Evolutionary conservation across 1,140 invertebrate species (phyloP).

Genomic region (Acromyrmex charruanus): DNA sequence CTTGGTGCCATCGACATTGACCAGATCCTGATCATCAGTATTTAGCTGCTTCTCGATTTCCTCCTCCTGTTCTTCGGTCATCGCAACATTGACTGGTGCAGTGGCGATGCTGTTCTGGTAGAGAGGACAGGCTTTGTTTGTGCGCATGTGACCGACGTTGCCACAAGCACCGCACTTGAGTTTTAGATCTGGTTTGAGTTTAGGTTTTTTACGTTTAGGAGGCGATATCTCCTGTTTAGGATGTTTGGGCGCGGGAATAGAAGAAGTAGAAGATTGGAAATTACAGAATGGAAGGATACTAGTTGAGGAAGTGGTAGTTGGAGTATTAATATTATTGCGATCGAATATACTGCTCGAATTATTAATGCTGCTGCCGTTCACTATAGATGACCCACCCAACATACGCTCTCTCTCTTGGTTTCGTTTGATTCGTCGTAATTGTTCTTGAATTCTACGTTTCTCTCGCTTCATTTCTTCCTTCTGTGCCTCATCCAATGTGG

Average conservation of each 20-base stretch:
- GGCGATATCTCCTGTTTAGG: conserved; percentile 88
- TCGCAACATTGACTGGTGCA: conserved; percentile 90
- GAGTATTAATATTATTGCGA: conserved; percentile 78
- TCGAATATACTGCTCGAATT: conserved; percentile 74
- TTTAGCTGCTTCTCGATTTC: conserved; percentile 92
- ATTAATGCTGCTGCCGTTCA: conserved; percentile 46
- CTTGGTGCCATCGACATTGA: conserved; percentile 97
- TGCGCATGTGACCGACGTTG: conserved; percentile 94
- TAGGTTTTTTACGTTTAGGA: conserved; percentile 91
- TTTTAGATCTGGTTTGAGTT: conserved; percentile 96
- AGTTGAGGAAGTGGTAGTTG: conserved; percentile 72
- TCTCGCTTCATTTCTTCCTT: conserved; percentile 99
- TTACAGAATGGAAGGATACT: conserved; percentile 80
- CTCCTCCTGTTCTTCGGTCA: conserved; percentile 94
- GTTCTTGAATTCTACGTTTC: conserved; percentile 98
- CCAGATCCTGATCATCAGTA: conserved; percentile 93
- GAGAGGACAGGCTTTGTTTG: conserved; percentile 98
- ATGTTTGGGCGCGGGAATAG: conserved; percentile 77
- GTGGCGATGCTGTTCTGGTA: conserved; percentile 91
- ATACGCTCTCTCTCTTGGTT: conserved; percentile 95
- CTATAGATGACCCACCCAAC: conserved; percentile 85
- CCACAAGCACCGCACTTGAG: conserved; percentile 99
- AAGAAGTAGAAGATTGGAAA: conserved; percentile 77
- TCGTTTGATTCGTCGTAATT: conserved; percentile 96
- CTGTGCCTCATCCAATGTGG: conserved; percentile 95